These are phyloP conservation scores for Dendrocincla fuliginosa DNA, from an alignment of 2,797 vertebrate species.

Conservation along the genomic window DNA sequence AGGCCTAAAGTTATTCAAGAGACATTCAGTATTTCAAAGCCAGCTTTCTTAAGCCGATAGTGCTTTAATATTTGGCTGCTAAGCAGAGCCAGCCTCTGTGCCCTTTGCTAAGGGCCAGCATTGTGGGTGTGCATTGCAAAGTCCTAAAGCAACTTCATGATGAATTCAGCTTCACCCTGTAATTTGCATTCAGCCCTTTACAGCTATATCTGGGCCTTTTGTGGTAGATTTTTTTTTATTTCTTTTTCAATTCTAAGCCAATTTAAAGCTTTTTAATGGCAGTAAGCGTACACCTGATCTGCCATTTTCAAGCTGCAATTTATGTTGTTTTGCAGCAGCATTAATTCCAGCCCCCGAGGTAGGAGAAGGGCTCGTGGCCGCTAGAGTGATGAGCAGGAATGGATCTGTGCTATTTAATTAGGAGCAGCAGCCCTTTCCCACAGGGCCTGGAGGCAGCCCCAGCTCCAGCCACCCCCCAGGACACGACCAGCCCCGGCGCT, in stretches of 20 bases:
- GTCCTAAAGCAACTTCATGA: not conserved
- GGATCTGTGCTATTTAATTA: not conserved
- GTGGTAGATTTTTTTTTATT: not conserved
- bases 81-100: not conserved
- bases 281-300: not conserved
- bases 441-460: not conserved
- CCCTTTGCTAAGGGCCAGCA: not conserved
- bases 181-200: not conserved
- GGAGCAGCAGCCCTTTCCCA: not conserved
- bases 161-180: not conserved
- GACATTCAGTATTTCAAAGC: not conserved
- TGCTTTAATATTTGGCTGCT: not conserved
- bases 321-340: not conserved
- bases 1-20: not conserved
- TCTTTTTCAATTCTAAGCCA: not conserved
- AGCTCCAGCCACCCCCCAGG: rapidly evolving
- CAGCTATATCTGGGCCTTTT: not conserved
- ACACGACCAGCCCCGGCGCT: rapidly evolving
- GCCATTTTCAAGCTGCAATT: not conserved
- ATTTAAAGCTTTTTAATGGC: not conserved
- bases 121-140: not conserved
- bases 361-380: not conserved
- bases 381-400: not conserved
- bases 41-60: not conserved
- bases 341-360: not conserved